Conservation (phyloP, 2,888 invertebrate species). For the Latrodectus hesperus region DNA sequence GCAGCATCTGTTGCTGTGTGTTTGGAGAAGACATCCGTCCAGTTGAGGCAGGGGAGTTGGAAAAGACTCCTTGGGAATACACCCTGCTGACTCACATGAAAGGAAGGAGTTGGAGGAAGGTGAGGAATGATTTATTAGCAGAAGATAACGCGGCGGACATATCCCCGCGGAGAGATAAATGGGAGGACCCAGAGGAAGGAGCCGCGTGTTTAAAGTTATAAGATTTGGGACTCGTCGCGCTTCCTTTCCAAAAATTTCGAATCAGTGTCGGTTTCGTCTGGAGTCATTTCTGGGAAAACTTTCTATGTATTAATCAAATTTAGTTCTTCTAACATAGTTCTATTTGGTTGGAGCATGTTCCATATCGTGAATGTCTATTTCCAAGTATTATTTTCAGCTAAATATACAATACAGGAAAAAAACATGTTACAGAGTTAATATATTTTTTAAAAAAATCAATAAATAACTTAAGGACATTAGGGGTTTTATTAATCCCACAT, state of each 20-base stretch:
- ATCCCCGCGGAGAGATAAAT: slow-evolving; percentile 2
- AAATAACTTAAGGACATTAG: too few species aligned
- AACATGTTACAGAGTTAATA: too few species aligned
- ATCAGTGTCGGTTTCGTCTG: background rate
- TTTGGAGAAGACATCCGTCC: slow-evolving; percentile 9
- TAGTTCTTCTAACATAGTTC: background rate
- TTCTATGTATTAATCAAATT: background rate
- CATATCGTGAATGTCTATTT: background rate
- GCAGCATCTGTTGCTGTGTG: slow-evolving; percentile 22
- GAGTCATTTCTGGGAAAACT: background rate
- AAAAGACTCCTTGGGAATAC: slow-evolving; percentile 21
- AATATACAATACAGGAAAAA: too few species aligned
- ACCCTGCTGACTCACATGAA: slow-evolving; percentile 30
- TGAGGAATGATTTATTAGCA: slow-evolving; percentile 12
- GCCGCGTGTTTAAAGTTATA: too few species aligned
- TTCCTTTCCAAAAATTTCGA: background rate
- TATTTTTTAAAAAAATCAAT: too few species aligned
- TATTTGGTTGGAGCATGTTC: background rate
- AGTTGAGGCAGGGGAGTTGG: background rate
- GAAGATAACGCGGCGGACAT: background rate
- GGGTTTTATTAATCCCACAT: too few species aligned
- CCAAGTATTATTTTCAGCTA: too few species aligned
- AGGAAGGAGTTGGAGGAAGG: background rate
- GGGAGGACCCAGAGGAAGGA: background rate
- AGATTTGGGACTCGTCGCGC: background rate